phyloP scores from a whole-genome alignment of 2,888 invertebrate genomes.

The Diplazon laetatorius region DNA sequence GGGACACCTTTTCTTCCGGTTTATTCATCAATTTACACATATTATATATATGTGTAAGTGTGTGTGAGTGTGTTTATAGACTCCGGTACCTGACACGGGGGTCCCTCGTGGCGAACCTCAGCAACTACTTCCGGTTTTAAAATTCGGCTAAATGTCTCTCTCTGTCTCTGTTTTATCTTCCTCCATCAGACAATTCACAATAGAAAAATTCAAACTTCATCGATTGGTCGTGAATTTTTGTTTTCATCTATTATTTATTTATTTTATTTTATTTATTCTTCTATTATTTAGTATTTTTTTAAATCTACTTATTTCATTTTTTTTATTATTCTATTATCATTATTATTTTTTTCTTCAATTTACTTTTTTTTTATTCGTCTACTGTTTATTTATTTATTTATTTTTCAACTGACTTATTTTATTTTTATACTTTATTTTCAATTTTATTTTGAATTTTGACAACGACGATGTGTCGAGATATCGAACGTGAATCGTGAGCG shows the following conservation, averaged over 20 bases:
- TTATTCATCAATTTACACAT: slow-evolving; percentile 21
- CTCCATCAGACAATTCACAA: slow-evolving; percentile 20
- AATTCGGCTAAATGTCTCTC: too few species aligned
- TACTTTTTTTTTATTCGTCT: too few species aligned
- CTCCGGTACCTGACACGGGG: slow-evolving; percentile 19
- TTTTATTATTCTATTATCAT: not conserved
- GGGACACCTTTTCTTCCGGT: slow-evolving; percentile 44
- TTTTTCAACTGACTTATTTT: not conserved
- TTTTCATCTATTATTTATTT: slow-evolving; percentile 12
- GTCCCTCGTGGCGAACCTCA: slow-evolving; percentile 38
- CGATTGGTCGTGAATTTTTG: too few species aligned
- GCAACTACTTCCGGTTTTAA: slow-evolving; percentile 56
- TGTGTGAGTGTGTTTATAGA: not conserved
- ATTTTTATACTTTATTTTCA: not conserved
- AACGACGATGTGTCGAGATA: not conserved
- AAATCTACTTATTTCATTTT: not conserved
- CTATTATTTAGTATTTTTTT: not conserved
- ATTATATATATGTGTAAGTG: slow-evolving; percentile 1
- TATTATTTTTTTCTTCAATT: not conserved
- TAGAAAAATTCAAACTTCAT: too few species aligned
- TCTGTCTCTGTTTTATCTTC: slow-evolving; percentile 32
- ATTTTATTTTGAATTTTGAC: not conserved
- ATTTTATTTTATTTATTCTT: not conserved
- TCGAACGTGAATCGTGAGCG: too few species aligned
- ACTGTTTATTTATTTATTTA: slow-evolving; percentile 8